Conservation (phyloP, 2,113 vertebrate species). For the Protomyctophum bolini region DNA sequence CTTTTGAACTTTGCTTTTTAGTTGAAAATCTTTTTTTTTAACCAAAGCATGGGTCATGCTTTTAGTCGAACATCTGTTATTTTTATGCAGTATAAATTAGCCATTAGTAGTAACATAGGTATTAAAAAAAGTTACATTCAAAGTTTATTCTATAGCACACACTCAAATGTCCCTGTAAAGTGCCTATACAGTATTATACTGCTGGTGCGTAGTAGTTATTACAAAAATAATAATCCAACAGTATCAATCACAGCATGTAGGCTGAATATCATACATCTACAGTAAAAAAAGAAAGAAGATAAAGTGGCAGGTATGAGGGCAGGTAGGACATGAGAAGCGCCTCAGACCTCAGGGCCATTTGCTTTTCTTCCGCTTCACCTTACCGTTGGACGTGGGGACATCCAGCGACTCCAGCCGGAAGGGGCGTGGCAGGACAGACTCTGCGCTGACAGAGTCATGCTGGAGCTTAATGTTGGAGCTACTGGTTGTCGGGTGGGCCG, state of each 20-base stretch:
- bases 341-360: slow-evolving; percentile 66
- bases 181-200: background rate
- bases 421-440: slow-evolving; percentile 81
- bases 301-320: background rate
- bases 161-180: background rate
- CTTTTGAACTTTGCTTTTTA: too few species aligned
- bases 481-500: slow-evolving; percentile 59
- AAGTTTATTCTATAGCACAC: background rate
- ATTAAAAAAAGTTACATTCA: slow-evolving; percentile 13
- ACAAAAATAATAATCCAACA: background rate
- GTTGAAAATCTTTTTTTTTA: too few species aligned
- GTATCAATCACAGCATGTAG: background rate
- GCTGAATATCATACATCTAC: background rate
- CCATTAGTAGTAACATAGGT: slow-evolving; percentile 6
- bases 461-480: slow-evolving; percentile 40
- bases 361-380: slow-evolving; percentile 82
- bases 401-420: slow-evolving; percentile 86
- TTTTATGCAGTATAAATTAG: too few species aligned
- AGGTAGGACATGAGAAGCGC: background rate
- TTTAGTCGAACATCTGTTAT: too few species aligned
- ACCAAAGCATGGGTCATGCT: too few species aligned
- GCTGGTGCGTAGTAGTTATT: background rate
- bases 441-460: slow-evolving; percentile 34
- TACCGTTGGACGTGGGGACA: slow-evolving; percentile 59
- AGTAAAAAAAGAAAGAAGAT: background rate